Evolutionary conservation across 2,797 vertebrate genomes (phyloP), one percentile per base, ranked within the genome.

Genomic region (Knipowitschia caucasica): DNA sequence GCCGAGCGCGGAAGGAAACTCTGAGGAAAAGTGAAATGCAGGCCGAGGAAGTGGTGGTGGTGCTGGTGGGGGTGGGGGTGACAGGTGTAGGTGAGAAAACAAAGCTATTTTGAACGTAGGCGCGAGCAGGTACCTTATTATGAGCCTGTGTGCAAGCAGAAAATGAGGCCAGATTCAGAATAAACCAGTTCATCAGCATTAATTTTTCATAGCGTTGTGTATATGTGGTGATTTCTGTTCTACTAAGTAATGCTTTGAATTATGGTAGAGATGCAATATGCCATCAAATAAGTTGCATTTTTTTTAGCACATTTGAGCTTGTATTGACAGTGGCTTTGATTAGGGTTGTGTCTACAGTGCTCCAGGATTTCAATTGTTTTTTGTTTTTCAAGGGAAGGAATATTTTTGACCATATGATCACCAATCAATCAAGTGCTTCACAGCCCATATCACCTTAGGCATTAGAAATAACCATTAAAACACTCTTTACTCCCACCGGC

Each of bases 61-160:
- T 23, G 50, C 49, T 35, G 26, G 52, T 27, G 47, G 50, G 35
- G 51, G 12, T 26, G 51, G 12, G 46, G 50, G 60, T 66, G 59
- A 67, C 60, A 43, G 74, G 69, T 71, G 70, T 65, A 70, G 71
- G 75, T 75, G 71, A 69, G 70, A 7, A 53, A 67, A 56, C 65
- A 49, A 73, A 62, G 68, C 62, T 74, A 61, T 79, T 78, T 78
- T 72, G n/a, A 79, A 84, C 75, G 50, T 70, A 67, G 34, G 43
- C 35, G 63, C 62, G 79, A 71, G 74, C 64, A 69, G 49, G 59
- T 68, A 59, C 27, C 68, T 69, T 2, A 11, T 50, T 62, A 64
- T 66, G 53, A 50, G 35, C 50, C 46, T 14, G 29, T 1, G 46
- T 23, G 46, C 23, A 33, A 49, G 30, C 30, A 49, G 30, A n/a